Conservation (phyloP, 2,797 vertebrate genomes). For the Sphaeramia orbicularis region DNA sequence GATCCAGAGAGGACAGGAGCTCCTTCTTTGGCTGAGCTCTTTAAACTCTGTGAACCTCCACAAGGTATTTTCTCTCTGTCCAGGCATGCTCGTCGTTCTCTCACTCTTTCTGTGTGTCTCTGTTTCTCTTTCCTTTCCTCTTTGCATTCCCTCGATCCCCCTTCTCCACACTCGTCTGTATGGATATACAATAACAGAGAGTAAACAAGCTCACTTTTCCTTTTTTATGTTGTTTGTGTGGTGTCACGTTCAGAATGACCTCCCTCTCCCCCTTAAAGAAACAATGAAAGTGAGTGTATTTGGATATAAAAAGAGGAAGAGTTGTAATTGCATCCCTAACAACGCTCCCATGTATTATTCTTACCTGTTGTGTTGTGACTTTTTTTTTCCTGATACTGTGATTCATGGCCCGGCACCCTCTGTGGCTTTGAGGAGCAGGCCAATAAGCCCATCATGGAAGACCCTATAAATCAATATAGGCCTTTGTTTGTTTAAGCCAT, state of each 20-base stretch:
- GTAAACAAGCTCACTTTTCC: conserved; percentile 75
- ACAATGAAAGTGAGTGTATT: conserved; percentile 39
- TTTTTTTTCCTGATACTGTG: conserved; percentile 43
- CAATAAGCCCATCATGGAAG: conserved; percentile 80
- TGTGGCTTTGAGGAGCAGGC: conserved; percentile 73
- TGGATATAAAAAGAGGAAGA: conserved; percentile 32
- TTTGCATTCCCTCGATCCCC: conserved; percentile 58
- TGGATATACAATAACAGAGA: conserved; percentile 61
- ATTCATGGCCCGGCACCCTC: conserved; percentile 72
- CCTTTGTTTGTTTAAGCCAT: conserved; percentile 79
- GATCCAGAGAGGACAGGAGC: conserved; percentile 75
- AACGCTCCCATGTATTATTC: conserved; percentile 53
- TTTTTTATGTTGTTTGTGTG: conserved; percentile 33
- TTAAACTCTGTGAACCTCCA: conserved; percentile 83
- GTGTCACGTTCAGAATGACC: conserved; percentile 52
- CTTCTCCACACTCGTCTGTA: conserved; percentile 17
- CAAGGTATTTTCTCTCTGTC: conserved; percentile 85
- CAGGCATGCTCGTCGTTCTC: conserved; percentile 77
- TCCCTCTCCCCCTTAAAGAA: conserved; percentile 23
- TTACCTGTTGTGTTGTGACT: conserved; percentile 55
- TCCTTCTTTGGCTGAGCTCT: conserved; percentile 82
- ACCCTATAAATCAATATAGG: conserved; percentile 82
- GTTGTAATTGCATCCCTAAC: conserved; percentile 67
- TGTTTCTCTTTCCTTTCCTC: conserved; percentile 61
- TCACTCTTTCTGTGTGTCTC: conserved; percentile 58